phyloP scores from a whole-genome alignment of 2,888 invertebrate species.

The Oeneis ivallda region DNA sequence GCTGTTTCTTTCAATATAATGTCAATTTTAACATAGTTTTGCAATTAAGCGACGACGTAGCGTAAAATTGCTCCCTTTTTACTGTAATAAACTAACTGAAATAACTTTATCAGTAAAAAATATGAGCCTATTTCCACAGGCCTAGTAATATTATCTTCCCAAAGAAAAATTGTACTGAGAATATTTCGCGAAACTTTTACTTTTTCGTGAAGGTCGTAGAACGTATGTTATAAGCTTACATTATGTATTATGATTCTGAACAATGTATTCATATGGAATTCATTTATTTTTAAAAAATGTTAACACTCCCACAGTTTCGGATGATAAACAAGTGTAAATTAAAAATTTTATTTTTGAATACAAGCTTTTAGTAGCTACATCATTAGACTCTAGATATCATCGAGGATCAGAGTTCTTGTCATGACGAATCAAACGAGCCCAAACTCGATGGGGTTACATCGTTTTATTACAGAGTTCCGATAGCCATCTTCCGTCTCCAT shows the following conservation, averaged over 20 bases:
- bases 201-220: neutral
- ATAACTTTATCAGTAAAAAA: constrained; percentile 3
- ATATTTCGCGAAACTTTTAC: neutral
- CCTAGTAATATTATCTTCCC: constrained; percentile 3
- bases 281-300: no score
- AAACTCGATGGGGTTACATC: no score
- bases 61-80: neutral
- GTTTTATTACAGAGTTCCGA: no score
- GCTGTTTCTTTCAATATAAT: neutral
- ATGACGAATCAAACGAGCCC: no score
- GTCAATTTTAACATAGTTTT: neutral
- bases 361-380: no score
- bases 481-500: no score
- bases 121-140: neutral
- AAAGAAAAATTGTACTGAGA: constrained; percentile 4
- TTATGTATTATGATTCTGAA: neutral
- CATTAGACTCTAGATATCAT: no score
- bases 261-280: neutral
- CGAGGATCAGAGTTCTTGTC: no score
- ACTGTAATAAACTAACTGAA: constrained; percentile 4
- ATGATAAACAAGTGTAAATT: no score
- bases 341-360: no score
- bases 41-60: neutral
- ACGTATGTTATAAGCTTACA: constrained; percentile 1
- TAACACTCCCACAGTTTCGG: no score